Percentiles rank a stretch among this genome's conserved stretches.
These are phyloP conservation scores for Luffia ferchaultella DNA, from an alignment of 2,888 invertebrate species.

Conservation along the genomic window DNA sequence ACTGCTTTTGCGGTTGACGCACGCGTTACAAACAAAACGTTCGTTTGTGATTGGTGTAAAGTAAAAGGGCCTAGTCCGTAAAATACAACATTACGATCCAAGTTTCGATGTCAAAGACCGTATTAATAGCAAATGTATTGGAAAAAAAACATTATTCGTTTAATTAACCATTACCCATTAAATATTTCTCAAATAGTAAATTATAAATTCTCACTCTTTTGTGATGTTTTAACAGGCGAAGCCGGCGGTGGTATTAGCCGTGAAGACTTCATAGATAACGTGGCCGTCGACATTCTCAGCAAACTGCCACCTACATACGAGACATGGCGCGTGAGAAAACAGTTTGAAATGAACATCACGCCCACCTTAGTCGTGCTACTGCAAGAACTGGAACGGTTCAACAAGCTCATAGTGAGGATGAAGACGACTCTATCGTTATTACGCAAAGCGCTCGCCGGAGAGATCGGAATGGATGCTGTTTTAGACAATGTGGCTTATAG, in stretches of 20 bases:
- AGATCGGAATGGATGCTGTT: conserved; percentile 89
- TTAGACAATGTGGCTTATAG: conserved; percentile 85
- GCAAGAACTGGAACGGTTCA: conserved; percentile 91
- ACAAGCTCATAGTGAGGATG: conserved; percentile 77
- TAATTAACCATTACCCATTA: no score
- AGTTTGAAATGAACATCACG: conserved; percentile 80
- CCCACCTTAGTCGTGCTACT: conserved; percentile 88
- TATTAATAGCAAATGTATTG: no score
- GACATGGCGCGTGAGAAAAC: conserved; percentile 80
- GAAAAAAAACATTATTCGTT: no score
- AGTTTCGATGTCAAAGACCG: no score
- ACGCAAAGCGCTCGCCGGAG: conserved; percentile 86
- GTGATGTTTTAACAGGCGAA: conserved; percentile 73
- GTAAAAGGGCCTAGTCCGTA: no score
- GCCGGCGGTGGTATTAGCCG: conserved; percentile 77
- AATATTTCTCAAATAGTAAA: no score
- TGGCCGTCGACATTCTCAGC: conserved; percentile 78
- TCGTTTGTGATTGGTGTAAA: no score
- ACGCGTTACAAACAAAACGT: no score
- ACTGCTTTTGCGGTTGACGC: no score
- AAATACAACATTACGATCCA: no score
- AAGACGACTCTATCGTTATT: conserved; percentile 74
- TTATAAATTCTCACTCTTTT: no score
- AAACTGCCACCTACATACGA: conserved; percentile 83
- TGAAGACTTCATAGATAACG: conserved; percentile 84